These are phyloP conservation scores for Rousettus leschenaultii DNA, from an alignment of 2,113 vertebrate genomes.

Conservation along the genomic window DNA sequence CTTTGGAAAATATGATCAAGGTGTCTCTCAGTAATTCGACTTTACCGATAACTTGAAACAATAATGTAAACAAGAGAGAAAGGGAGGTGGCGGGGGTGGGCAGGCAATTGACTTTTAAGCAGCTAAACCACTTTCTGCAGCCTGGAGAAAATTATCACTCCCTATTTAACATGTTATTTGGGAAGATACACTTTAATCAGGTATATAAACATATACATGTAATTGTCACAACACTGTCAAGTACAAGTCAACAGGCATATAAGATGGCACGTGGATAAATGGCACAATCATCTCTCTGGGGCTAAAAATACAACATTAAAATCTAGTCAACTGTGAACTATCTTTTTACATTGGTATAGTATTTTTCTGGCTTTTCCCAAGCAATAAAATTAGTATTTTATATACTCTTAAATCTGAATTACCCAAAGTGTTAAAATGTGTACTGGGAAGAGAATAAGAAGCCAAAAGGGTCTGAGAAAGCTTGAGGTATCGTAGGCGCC, in stretches of 20 bases:
- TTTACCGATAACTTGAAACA: conserved; percentile 46
- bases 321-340: conserved; percentile 2
- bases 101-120: background rate
- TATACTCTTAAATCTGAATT: background rate
- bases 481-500: background rate
- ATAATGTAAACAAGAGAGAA: background rate
- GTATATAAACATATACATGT: background rate
- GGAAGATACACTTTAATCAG: background rate
- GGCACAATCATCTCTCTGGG: background rate
- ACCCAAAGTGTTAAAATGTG: background rate
- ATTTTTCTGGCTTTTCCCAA: background rate
- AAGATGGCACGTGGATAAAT: background rate
- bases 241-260: background rate
- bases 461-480: background rate
- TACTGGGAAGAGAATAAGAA: background rate
- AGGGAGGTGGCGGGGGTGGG: background rate
- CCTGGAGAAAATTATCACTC: conserved; percentile 14
- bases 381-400: background rate
- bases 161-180: background rate
- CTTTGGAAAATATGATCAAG: conserved; percentile 23
- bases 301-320: background rate
- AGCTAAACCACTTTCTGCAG: background rate
- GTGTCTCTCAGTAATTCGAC: conserved; percentile 1
- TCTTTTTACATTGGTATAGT: background rate
- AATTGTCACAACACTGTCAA: background rate